Evolutionary conservation across 2,113 vertebrate genomes (phyloP).

Genomic region (Chlorodrepanis virens): DNA sequence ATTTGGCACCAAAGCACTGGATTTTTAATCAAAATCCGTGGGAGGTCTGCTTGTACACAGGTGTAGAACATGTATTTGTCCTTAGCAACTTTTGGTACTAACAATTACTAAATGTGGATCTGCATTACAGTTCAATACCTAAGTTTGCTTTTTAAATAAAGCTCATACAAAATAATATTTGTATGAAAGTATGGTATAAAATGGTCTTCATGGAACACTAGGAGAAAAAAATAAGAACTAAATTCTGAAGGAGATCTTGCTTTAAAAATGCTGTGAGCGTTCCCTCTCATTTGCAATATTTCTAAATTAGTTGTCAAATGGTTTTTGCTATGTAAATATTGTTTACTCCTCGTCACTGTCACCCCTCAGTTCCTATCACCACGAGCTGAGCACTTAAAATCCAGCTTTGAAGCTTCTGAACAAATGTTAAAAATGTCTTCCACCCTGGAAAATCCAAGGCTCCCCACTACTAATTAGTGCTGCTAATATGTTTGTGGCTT

Average conservation of each 20-base stretch:
- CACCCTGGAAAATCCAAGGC: conserved; percentile 37
- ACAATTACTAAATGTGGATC: neutral
- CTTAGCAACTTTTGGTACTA: neutral
- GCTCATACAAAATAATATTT: neutral
- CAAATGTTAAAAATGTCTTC: conserved; percentile 4
- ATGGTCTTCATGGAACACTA: neutral
- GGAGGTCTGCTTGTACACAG: neutral
- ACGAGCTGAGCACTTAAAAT: conserved; percentile 21
- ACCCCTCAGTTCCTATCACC: conserved; percentile 36
- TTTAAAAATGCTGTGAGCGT: neutral
- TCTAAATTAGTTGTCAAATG: conserved; percentile 47
- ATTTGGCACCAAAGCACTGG: neutral
- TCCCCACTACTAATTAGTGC: conserved; percentile 28
- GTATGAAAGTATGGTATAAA: neutral
- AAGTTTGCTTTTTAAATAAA: neutral
- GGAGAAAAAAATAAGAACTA: neutral
- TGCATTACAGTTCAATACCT: neutral
- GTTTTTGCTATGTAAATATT: conserved; percentile 58
- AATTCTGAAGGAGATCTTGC: neutral
- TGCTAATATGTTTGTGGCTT: conserved; percentile 1
- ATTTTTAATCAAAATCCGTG: neutral
- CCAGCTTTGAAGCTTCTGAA: conserved; percentile 52
- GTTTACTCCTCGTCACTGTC: conserved; percentile 51
- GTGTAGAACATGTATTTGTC: neutral
- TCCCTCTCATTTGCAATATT: conserved; percentile 43